phyloP scores from a whole-genome alignment of 1,140 invertebrate genomes.

The Megathymus violae region DNA sequence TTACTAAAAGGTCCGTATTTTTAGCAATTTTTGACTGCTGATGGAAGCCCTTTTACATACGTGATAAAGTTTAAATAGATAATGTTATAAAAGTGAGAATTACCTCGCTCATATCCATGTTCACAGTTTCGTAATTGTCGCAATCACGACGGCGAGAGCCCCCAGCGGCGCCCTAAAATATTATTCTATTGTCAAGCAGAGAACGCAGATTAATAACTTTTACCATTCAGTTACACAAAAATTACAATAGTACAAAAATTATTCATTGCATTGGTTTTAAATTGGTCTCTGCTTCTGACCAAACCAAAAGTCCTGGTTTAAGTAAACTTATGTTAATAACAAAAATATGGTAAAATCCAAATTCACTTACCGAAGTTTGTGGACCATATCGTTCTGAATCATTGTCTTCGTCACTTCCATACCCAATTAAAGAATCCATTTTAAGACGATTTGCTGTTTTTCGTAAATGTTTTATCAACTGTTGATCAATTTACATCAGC shows the following conservation, averaged over 20 bases:
- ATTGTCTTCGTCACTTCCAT: slow-evolving; percentile 86
- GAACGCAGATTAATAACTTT: slow-evolving; percentile 74
- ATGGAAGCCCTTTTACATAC: slow-evolving; percentile 14
- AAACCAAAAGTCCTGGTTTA: no score
- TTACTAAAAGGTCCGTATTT: not conserved
- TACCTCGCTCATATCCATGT: slow-evolving; percentile 83
- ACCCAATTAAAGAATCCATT: slow-evolving; percentile 86
- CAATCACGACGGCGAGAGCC: slow-evolving; percentile 64
- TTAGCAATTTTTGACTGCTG: slow-evolving; percentile 16
- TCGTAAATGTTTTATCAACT: no score
- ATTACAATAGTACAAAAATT: no score
- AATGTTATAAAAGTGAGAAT: slow-evolving; percentile 4
- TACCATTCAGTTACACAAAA: slow-evolving; percentile 4
- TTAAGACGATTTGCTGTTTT: not conserved
- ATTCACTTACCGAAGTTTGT: slow-evolving; percentile 65
- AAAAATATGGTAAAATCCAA: slow-evolving; percentile 30
- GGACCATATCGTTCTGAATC: slow-evolving; percentile 71
- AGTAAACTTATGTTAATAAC: no score
- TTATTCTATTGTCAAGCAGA: slow-evolving; percentile 81
- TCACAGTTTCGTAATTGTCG: slow-evolving; percentile 82
- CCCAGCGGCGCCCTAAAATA: slow-evolving; percentile 68
- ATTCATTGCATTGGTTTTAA: no score
- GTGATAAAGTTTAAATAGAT: slow-evolving; percentile 2
- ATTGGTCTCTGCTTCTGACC: no score
- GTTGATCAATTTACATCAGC: no score